phyloP scores from a whole-genome alignment of 2,888 invertebrate genomes.

The Stenichneumon culpator region DNA sequence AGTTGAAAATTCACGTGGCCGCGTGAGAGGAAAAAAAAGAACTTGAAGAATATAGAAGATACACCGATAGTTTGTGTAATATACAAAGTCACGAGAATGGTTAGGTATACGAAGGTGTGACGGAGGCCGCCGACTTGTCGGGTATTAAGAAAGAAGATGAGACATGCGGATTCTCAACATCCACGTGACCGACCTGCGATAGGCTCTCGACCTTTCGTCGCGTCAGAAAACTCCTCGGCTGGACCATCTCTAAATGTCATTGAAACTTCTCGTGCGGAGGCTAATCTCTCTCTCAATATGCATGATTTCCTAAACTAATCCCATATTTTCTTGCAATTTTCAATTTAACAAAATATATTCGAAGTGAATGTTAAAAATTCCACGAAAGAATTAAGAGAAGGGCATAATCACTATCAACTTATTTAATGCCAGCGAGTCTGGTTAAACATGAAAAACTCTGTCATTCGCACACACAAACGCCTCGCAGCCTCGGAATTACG shows the following conservation, averaged over 20 bases:
- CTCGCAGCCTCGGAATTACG: constrained; percentile 40
- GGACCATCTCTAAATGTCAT: constrained; percentile 65
- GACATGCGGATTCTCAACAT: constrained; percentile 43
- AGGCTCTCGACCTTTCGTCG: constrained; percentile 56
- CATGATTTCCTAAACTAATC: not conserved
- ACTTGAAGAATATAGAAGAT: not conserved
- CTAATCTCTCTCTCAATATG: constrained; percentile 8
- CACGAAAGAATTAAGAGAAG: not conserved
- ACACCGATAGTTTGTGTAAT: constrained; percentile 44
- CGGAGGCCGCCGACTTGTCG: constrained; percentile 31
- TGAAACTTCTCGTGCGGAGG: constrained; percentile 15
- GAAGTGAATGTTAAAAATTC: not conserved
- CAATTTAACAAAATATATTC: not conserved
- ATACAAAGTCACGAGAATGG: constrained; percentile 47
- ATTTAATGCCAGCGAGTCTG: not conserved
- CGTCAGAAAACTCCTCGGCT: constrained; percentile 17
- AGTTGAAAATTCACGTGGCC: constrained; percentile 25
- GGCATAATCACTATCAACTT: not conserved
- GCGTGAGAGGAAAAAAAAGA: constrained; percentile 26
- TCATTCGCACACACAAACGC: constrained; percentile 3
- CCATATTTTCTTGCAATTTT: not conserved
- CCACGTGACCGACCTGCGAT: constrained; percentile 18
- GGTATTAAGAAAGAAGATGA: constrained; percentile 45
- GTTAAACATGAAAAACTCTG: constrained; percentile 8
- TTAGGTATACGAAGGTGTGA: not conserved